phyloP scores from a whole-genome alignment of 2,113 vertebrate genomes.

The Pyxicephalus adspersus region DNA sequence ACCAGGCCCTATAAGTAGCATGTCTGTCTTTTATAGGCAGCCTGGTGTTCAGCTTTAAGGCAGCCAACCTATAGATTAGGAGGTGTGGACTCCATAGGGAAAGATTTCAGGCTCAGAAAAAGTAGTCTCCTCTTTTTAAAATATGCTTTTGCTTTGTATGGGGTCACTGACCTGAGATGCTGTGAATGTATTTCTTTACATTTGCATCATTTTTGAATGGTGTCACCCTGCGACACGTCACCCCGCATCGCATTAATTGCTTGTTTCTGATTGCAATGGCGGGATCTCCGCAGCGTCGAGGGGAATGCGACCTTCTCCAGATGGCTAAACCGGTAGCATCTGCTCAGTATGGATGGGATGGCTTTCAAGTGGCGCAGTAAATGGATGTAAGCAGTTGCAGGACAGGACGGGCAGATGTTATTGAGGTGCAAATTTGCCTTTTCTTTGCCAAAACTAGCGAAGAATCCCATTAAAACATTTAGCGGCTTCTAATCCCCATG shows the following conservation, averaged over 20 bases:
- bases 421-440: background rate
- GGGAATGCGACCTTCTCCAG: background rate
- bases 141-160: too few species aligned
- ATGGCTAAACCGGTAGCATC: slow-evolving; percentile 12
- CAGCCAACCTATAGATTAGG: too few species aligned
- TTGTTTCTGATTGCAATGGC: background rate
- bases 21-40: too few species aligned
- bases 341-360: background rate
- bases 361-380: slow-evolving; percentile 21
- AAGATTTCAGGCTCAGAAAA: too few species aligned
- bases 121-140: too few species aligned
- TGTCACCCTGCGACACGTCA: background rate
- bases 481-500: slow-evolving; percentile 18
- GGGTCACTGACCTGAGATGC: too few species aligned
- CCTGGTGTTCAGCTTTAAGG: too few species aligned
- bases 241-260: background rate
- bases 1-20: too few species aligned
- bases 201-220: background rate
- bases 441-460: slow-evolving; percentile 24
- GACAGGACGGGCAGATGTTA: slow-evolving; percentile 13
- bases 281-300: background rate
- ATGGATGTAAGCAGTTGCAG: slow-evolving; percentile 34
- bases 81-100: too few species aligned
- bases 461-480: slow-evolving; percentile 45
- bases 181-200: background rate